phyloP scores from a whole-genome alignment of 1,140 invertebrate genomes.

The Epicauta chinensis region DNA sequence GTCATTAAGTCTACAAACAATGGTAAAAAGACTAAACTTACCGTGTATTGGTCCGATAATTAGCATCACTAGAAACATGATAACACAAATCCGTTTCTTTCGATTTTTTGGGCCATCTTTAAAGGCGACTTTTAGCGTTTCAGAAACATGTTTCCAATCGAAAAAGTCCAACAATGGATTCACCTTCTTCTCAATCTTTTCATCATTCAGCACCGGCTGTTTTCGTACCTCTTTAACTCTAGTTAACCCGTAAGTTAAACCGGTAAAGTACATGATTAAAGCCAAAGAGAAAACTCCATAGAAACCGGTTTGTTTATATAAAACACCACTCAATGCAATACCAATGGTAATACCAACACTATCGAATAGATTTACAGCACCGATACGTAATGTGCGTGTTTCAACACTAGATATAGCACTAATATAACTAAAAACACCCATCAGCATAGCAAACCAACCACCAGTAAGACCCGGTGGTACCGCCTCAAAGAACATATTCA shows the following conservation, averaged over 20 bases:
- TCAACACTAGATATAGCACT: constrained; percentile 51
- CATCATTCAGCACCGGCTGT: background rate
- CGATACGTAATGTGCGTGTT: constrained; percentile 52
- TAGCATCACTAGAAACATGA: constrained; percentile 36
- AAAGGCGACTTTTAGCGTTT: constrained; percentile 33
- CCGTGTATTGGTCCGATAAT: constrained; percentile 38
- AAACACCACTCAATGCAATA: constrained; percentile 48
- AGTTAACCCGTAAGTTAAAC: constrained; percentile 32
- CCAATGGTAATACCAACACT: constrained; percentile 48
- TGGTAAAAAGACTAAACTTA: too few relatives aligned
- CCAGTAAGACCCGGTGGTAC: constrained; percentile 51
- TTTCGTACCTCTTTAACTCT: constrained; percentile 31
- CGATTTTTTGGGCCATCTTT: constrained; percentile 26
- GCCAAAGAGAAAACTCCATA: constrained; percentile 52
- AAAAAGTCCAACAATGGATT: constrained; percentile 32
- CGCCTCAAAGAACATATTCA: constrained; percentile 49
- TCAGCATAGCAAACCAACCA: constrained; percentile 54
- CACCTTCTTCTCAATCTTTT: constrained; percentile 6
- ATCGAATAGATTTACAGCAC: constrained; percentile 46
- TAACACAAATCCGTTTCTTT: constrained; percentile 27
- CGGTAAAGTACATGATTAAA: constrained; percentile 27
- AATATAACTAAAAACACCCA: constrained; percentile 58
- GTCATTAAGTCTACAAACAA: too few relatives aligned
- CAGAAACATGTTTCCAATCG: constrained; percentile 26
- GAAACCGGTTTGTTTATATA: constrained; percentile 49